These are phyloP conservation scores for Caenorhabditis virilis DNA, from an alignment of 2,888 invertebrate genomes.

Conservation along the genomic window DNA sequence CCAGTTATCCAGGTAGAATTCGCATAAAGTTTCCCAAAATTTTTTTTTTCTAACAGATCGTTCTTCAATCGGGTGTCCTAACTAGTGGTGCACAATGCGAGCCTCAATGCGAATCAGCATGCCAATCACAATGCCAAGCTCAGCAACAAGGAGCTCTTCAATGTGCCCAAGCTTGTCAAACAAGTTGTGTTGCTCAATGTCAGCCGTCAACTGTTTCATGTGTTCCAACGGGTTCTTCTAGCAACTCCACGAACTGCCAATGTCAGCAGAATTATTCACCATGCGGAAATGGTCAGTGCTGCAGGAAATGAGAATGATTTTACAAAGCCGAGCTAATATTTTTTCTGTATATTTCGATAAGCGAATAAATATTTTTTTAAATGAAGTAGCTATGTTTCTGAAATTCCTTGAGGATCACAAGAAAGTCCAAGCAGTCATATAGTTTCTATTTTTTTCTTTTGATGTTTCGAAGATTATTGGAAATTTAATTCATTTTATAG, in stretches of 20 bases:
- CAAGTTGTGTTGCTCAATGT: conserved; percentile 27
- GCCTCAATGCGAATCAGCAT: conserved; percentile 29
- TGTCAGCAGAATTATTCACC: conserved; percentile 35
- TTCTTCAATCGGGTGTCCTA: conserved; percentile 25
- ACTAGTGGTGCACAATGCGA: conserved; percentile 31
- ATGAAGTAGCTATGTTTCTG: no score
- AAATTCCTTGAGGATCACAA: no score
- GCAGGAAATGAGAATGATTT: conserved; percentile 12
- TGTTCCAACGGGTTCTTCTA: conserved; percentile 8
- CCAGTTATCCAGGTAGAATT: conserved; percentile 19
- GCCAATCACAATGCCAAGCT: conserved; percentile 29
- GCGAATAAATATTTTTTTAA: conserved; percentile 6
- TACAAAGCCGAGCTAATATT: neutral
- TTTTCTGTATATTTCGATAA: conserved; percentile 23
- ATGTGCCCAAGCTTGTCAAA: conserved; percentile 36
- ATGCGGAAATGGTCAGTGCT: conserved; percentile 30
- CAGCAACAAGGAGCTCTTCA: conserved; percentile 26
- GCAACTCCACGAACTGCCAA: conserved; percentile 9
- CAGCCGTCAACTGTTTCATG: conserved; percentile 26
- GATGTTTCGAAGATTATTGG: no score
- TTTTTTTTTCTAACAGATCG: conserved; percentile 12
- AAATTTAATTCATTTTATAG: no score
- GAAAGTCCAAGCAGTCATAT: no score
- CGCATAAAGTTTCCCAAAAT: neutral
- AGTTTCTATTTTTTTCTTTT: no score